Evolutionary conservation across 2,888 invertebrate species (phyloP), one percentile per base, ranked within the genome.

Genomic region (Geophilus truncorum): DNA sequence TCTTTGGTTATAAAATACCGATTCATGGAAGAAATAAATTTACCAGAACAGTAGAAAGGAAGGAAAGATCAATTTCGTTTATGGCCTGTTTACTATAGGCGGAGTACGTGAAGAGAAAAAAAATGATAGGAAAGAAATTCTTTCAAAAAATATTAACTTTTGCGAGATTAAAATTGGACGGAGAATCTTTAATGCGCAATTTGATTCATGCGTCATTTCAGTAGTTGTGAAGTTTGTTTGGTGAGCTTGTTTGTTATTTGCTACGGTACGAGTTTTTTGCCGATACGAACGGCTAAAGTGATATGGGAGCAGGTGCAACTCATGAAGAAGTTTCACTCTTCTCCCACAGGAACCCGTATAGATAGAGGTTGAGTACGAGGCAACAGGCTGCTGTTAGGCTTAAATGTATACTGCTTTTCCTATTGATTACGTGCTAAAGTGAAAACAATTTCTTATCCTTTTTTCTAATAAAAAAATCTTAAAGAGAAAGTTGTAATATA

Each of bases 1-100:
- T 62, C 62, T 62, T 62, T 62, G 62, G 62, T 62, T 62, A 28
- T 62, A 62, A 62, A 62, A 62, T 62, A 62, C 62, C 62, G 62
- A 62, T 62, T 62, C 62, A 62, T 62, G 62, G 62, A 62, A 62
- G 62, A 62, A 62, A 62, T 62, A 62, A 62, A 62, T 62, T 62
- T 62, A 62, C 28, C 62, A 62, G 62, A 62, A 62, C 62, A 62
- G 62, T 62, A 62, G 62, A 23, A 62, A 62, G 57, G 28, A 62
- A 62, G 62, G 62, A 62, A 62, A 62, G 62, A 62, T 62, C 25
- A 62, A 62, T 62, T 62, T 62, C 23, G 23, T 62, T 62, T 62
- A 62, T 62, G 62, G 25, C 28, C 62, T 62, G 62, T 62, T 62
- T 62, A 62, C 62, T 25, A 15, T 62, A 25, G 25, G 25, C 25